Percentiles rank a stretch among this genome's conserved stretches.
phyloP scores from a whole-genome alignment of 2,797 vertebrate genomes.

The Eulemur albifrons region DNA sequence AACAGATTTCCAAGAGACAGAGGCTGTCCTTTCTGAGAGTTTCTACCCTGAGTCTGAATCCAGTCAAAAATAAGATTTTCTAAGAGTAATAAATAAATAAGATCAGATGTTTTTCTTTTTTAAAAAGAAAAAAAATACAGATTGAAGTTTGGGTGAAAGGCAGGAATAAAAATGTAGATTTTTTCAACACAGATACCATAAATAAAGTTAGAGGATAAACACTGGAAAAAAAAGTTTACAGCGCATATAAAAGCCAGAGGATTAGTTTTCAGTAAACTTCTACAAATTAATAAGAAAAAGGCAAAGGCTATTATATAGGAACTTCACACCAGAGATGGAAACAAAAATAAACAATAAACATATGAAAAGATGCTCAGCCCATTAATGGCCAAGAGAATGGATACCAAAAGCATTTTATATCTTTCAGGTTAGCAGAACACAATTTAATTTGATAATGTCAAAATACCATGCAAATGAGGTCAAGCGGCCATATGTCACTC shows the following conservation, averaged over 20 bases:
- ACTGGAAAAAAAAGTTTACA: background rate
- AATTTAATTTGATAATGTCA: background rate
- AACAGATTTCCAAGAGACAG: background rate
- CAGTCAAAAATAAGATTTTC: conserved; percentile 34
- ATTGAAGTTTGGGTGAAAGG: background rate
- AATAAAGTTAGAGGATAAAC: background rate
- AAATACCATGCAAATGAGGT: background rate
- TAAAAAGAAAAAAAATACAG: background rate
- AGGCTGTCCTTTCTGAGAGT: background rate
- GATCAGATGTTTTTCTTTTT: background rate
- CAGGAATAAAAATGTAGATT: background rate
- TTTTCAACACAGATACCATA: background rate
- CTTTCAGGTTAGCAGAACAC: background rate
- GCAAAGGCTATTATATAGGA: background rate
- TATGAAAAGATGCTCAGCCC: background rate
- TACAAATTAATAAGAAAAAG: background rate
- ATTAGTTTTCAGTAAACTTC: background rate
- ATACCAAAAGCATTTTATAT: conserved; percentile 6
- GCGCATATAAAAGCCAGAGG: background rate
- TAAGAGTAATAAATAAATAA: conserved; percentile 12
- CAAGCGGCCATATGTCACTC: background rate
- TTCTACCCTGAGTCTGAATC: background rate
- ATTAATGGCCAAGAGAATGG: background rate
- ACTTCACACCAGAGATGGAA: background rate
- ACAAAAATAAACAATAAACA: background rate